A percentile compares a stretch with the other conserved stretches of the same genome.
These are phyloP conservation scores for Turritopsis rubra DNA, from an alignment of 30 jellyfish, hydroid and myxozoan genomes.

Conservation along the genomic window DNA sequence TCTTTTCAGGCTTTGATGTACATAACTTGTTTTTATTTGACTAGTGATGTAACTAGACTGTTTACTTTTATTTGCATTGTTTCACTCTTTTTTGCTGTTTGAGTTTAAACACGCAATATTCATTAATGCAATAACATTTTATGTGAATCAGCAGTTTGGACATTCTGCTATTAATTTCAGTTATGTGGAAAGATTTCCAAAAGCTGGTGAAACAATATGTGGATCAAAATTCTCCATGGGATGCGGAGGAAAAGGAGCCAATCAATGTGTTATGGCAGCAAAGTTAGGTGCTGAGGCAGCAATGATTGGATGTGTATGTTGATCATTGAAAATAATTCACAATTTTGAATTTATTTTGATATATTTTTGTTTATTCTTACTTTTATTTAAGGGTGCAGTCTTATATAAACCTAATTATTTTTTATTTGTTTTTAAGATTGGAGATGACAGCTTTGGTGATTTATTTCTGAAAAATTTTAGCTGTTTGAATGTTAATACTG, in stretches of 20 bases:
- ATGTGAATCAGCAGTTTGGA: not conserved
- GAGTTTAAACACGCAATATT: no score
- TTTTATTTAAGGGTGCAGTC: not conserved
- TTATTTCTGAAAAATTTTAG: slow-evolving; percentile 59
- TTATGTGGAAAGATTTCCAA: slow-evolving; percentile 85
- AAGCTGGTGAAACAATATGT: slow-evolving; percentile 92
- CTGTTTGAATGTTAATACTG: slow-evolving; percentile 47
- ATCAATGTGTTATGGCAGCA: slow-evolving; percentile 97
- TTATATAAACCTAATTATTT: not conserved
- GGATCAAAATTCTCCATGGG: slow-evolving; percentile 77
- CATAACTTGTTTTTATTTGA: no score
- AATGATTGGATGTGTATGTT: slow-evolving; percentile 81
- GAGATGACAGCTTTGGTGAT: slow-evolving; percentile 91
- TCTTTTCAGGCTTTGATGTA: no score
- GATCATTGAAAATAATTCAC: not conserved
- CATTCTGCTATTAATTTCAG: slow-evolving; percentile 35
- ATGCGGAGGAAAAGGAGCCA: slow-evolving; percentile 99
- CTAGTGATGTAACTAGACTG: no score
- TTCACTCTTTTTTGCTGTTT: no score
- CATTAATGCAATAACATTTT: no score
- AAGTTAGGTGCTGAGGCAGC: slow-evolving; percentile 87
- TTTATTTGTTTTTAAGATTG: slow-evolving; percentile 52
- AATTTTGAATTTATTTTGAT: not conserved
- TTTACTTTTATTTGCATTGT: no score
- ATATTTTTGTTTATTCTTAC: not conserved